Base-by-base conservation (phyloP, 2,888 invertebrate species). In the Yponomeuta evonymella region DNA sequence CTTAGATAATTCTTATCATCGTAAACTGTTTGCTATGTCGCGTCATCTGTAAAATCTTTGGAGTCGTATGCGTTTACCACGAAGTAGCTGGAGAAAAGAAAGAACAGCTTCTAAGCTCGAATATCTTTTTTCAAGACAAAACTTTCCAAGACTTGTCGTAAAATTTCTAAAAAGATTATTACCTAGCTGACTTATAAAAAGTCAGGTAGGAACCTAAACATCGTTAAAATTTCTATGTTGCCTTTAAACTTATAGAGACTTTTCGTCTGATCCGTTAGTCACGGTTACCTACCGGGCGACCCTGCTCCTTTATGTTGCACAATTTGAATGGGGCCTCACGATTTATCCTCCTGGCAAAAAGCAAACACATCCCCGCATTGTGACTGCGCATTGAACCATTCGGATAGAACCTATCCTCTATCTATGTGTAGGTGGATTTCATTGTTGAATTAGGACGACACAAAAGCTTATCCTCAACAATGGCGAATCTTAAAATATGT, bases 331-430 rank as follows among this genome's bases (percentile, higher is more conserved):
- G 82, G 83, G 83, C 81, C 83, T 83, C 83, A 81, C 84, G 82
- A 83, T 81, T 81, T 77, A 82, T 83, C 83, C 81, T 79, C 76
- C 79, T 81, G 79, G 83, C 87, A 88, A 90, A 90, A 90, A 86
- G 86, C 83, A 89, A 90, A 88, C 87, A 87, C 82, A 81, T 85
- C 81, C 76, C 79, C 69, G 73, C 78, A 85, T 89, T 90, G 87
- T 90, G 81, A 76, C 76, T 81, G 81, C 83, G 87, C 89, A 88
- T 87, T 89, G 89, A 90, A 90, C 88, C 88, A 78, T 84, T 43
- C 82, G 78, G 80, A 81, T 83, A 84, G 87, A 86, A 86, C 85
- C 73, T 84, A 89, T 88, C 86, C 89, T 85, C 73, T 84, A 89
- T 88, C 85, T 90, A 81, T 83, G 75, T 75, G 75, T 72, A 75